phyloP scores from a whole-genome alignment of 2,113 vertebrate species.

The Oryzias curvinotus region DNA sequence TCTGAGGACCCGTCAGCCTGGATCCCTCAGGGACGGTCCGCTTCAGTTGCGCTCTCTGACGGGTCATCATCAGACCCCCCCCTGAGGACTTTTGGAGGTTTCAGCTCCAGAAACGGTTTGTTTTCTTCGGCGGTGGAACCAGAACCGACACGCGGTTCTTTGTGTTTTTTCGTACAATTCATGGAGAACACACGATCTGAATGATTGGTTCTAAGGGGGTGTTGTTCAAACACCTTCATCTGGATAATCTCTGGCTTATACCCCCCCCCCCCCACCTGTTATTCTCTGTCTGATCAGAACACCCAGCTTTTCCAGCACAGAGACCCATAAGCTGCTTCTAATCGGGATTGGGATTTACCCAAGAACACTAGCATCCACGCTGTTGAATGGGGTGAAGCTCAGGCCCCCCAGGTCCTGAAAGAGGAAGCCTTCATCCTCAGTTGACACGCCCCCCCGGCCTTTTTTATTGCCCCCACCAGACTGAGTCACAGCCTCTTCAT shows the following conservation, averaged over 20 bases:
- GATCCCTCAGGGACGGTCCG: neutral
- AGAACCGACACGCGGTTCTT: too few relatives aligned
- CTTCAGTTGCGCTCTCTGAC: neutral
- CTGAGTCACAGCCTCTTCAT: slow-evolving; percentile 11
- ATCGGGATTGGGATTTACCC: slow-evolving; percentile 27
- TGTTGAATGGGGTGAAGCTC: neutral
- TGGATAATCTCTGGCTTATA: slow-evolving; percentile 31
- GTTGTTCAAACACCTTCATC: neutral
- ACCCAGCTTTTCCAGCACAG: slow-evolving; percentile 19
- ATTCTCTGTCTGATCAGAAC: slow-evolving; percentile 15
- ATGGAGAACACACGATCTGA: neutral
- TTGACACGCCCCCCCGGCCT: neutral
- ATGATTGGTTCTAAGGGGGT: neutral
- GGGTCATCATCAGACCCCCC: neutral
- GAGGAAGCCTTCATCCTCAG: neutral
- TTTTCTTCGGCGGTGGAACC: too few relatives aligned
- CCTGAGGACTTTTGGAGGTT: neutral
- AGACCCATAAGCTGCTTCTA: slow-evolving; percentile 24
- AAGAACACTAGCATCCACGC: slow-evolving; percentile 4
- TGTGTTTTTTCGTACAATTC: neutral
- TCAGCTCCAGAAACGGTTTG: neutral
- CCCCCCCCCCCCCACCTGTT: slow-evolving; percentile 20
- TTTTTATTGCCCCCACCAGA: neutral
- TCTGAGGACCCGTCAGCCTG: slow-evolving; percentile 10
- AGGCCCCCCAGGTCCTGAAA: neutral